phyloP scores from a whole-genome alignment of 1,140 invertebrate species.

The Phymastichus coffea region DNA sequence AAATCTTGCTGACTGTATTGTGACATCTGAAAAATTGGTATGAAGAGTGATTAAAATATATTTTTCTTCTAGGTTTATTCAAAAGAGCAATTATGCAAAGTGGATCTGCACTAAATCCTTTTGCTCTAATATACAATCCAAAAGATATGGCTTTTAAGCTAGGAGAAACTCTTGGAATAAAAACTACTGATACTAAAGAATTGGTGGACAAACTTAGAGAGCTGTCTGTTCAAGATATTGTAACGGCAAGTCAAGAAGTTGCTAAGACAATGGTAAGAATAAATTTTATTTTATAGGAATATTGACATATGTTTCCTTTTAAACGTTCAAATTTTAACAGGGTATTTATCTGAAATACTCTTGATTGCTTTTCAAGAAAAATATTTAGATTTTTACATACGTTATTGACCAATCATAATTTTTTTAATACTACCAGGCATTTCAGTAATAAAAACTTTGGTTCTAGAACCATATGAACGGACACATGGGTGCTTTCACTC shows the following conservation, averaged over 20 bases:
- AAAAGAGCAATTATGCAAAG: slow-evolving; percentile 71
- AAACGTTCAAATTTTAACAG: too few species aligned
- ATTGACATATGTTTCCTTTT: too few species aligned
- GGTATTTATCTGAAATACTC: too few species aligned
- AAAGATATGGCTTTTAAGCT: slow-evolving; percentile 66
- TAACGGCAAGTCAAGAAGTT: slow-evolving; percentile 52
- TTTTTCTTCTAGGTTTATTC: slow-evolving; percentile 63
- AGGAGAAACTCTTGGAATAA: slow-evolving; percentile 60
- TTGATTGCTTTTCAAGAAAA: too few species aligned
- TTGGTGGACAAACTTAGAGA: slow-evolving; percentile 64
- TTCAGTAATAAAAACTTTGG: too few species aligned
- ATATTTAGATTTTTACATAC: too few species aligned
- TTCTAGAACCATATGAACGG: slow-evolving; percentile 43
- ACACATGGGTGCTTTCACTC: slow-evolving; percentile 59
- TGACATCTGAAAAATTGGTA: too few species aligned
- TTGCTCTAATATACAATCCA: slow-evolving; percentile 64
- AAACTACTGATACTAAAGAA: slow-evolving; percentile 54
- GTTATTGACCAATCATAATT: too few species aligned
- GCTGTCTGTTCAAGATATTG: slow-evolving; percentile 60
- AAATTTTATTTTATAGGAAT: too few species aligned
- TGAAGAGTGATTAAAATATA: too few species aligned
- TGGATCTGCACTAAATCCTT: slow-evolving; percentile 72
- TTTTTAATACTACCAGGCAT: too few species aligned
- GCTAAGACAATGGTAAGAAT: slow-evolving; percentile 36
- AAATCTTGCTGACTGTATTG: too few species aligned